Base-by-base conservation (phyloP, 2,888 invertebrate species). In the Strigamia crassipes region DNA sequence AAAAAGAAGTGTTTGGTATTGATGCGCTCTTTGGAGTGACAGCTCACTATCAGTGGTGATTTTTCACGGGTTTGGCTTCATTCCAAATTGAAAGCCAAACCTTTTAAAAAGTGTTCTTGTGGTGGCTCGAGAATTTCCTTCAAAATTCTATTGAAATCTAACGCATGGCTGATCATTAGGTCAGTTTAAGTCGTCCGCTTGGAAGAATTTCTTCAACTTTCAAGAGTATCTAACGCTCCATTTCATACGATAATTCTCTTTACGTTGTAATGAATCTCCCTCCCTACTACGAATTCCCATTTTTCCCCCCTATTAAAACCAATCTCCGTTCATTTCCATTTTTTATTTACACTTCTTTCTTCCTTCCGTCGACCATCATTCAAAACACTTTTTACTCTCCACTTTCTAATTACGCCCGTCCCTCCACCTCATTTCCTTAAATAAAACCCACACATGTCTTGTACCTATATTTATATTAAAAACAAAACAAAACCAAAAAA, bases 21-120 rank as follows among this genome's bases (percentile, higher is more conserved):
- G 73, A 73, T 73, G 73, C 73, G 73, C 73, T 73, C 73, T 73
- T 73, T 73, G 73, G 73, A 73, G 73, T 73, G 73, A 73, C 73
- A 73, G 73, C 73, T 73, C 73, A 31, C 73, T 73, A 73, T 73
- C 73, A 73, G 73, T 73, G 73, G 73, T 73, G 73, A 73, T 73
- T 73, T 73, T 73, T 73, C 73, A 73, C 73, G 73, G 73, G 73
- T 73, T 73, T 73, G 73, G 73, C 73, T 73, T 73, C 73, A 73
- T 73, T 73, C 73, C 73, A 73, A 73, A 73, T 73, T 73, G 73
- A 73, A 73, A 73, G 73, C 73, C 73, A 73, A 73, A 73, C 73
- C 73, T 73, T 73, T 73, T 73, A 73, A 73, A 73, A 73, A 73
- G 73, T 73, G 73, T 73, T 73, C 73, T 73, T 73, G 73, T 73